These are phyloP conservation scores for Nyleta sp. DNA, from an alignment of 2,888 invertebrate genomes.

Conservation along the genomic window DNA sequence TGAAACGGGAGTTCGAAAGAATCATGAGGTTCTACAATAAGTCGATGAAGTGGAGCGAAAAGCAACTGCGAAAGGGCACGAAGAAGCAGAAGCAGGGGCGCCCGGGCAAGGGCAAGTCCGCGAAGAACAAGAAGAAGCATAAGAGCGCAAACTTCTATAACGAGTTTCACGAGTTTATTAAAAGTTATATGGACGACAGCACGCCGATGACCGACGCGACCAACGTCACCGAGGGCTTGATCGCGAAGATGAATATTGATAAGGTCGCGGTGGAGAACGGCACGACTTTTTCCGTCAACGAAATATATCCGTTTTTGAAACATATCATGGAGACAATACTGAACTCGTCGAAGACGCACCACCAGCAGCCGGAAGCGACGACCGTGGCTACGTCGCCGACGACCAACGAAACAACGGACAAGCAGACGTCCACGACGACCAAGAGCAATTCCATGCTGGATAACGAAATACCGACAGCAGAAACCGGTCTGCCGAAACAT, in stretches of 20 bases:
- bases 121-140: slow-evolving; percentile 76
- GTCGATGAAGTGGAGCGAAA: slow-evolving; percentile 79
- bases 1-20: slow-evolving; percentile 79
- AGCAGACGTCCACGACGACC: slow-evolving; percentile 31
- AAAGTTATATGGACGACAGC: slow-evolving; percentile 78
- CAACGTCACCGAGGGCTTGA: slow-evolving; percentile 78
- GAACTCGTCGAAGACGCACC: slow-evolving; percentile 68
- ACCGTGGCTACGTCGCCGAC: slow-evolving; percentile 27
- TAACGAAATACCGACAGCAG: slow-evolving; percentile 78
- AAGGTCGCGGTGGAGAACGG: slow-evolving; percentile 78
- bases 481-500: slow-evolving; percentile 75
- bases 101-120: slow-evolving; percentile 69
- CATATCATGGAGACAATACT: slow-evolving; percentile 82
- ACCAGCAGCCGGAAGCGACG: slow-evolving; percentile 50
- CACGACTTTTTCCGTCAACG: slow-evolving; percentile 78
- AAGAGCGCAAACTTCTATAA: slow-evolving; percentile 76
- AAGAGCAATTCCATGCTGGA: slow-evolving; percentile 69
- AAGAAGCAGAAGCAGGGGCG: slow-evolving; percentile 72
- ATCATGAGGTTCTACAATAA: slow-evolving; percentile 80
- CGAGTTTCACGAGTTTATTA: slow-evolving; percentile 81
- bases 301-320: slow-evolving; percentile 81
- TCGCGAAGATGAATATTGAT: slow-evolving; percentile 78
- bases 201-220: slow-evolving; percentile 74
- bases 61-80: slow-evolving; percentile 76
- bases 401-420: slow-evolving; percentile 23